Base-by-base conservation (phyloP, 2,888 invertebrate genomes). In the Drosophila siamana region DNA sequence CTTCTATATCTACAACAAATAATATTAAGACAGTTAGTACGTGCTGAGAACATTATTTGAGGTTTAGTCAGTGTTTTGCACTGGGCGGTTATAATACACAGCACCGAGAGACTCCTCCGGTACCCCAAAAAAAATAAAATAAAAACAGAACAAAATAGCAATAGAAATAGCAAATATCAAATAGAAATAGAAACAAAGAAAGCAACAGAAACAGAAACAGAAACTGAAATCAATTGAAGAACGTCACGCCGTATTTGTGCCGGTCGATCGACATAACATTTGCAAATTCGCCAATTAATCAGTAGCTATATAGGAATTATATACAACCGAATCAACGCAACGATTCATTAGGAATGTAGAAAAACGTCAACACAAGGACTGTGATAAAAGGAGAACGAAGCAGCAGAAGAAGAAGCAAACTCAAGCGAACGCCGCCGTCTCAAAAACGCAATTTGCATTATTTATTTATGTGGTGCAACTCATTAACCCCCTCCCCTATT, bases 21-120 rank as follows among this genome's bases (percentile, higher is more conserved):
- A 90, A 85, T 89, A 89, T 85, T 87, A 90, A 89, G 89, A 87
- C 89, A 84, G 89, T 90, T 90, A 91, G 91, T 90, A 85, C 81
- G 87, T 83, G 89, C 82, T 83, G 89, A 90, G 91, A 90, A 90
- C 83, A 89, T 89, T 90, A 88, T 82, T 86, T 86, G 88, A 86
- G 88, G 83, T 90, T 89, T 91, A 91, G 90, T 90, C 90, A 86
- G 82, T 84, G 83, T 88, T 88, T 88, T 85, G 88, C 83, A 76
- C 85, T 90, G 84, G 80, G 72, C 82, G 85, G 84, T 88, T 87
- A 84, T 84, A 86, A 86, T 81, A 86, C 85, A 81, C 60, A 85
- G 76, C 61, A 69, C 59, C 50, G 64, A 73, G 44, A 74, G 73
- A 40, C 50, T 46, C 46, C 78, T 38, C 40, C 78, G 67, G 61